Evolutionary conservation across 92 coral and sea anemone genomes (phyloP), one percentile per base, ranked within the genome.

Genomic region (Scolanthus callimorphus): DNA sequence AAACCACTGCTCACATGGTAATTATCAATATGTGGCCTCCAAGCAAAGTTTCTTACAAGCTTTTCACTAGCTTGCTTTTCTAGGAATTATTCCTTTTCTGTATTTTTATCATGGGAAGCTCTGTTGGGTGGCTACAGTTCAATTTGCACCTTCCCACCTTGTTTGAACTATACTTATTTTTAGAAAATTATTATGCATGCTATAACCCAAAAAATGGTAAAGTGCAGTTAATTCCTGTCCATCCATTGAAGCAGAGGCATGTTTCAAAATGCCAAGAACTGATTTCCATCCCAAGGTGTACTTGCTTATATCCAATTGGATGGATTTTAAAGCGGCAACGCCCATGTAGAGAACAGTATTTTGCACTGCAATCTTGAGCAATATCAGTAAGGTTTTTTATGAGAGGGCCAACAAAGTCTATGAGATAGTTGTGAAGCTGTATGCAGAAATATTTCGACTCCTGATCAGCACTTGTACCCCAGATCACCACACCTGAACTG

Each of bases 361-460:
- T 29, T 0, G 22, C 57, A 11, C 82, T 63, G 51, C 95, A 86
- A 10, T 58, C 70, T 49, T 53, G 68, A 11, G 89, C 72, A 25
- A 86, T 55, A 20, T 50, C 11, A 8, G 81, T 70, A 53, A 86
- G 25, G 2, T 66, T 71, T 45, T 57, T 69, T 0, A 86, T 76
- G 22, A 86, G 63, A 2, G 89, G 85, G 22, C 95, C 95, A 27
- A 86, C 48, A 27, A 81, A 70, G 20, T 72, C 82, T 17, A 76
- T 85, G 12, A 79, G 71, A 79, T 86, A 86, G 17, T 58, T 39
- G 17, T 73, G 49, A 12, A 86, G 38, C 29, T 77, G 46, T 11
- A 53, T 1, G 39, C 95, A 86, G 31, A 71, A 73, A 13, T 67
- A 52, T 34, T 61, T 51, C 17, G 61, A 76, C 31, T 54, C 43